Evolutionary conservation across 1,140 invertebrate species (phyloP).

Genomic region (Colletes gigas): DNA sequence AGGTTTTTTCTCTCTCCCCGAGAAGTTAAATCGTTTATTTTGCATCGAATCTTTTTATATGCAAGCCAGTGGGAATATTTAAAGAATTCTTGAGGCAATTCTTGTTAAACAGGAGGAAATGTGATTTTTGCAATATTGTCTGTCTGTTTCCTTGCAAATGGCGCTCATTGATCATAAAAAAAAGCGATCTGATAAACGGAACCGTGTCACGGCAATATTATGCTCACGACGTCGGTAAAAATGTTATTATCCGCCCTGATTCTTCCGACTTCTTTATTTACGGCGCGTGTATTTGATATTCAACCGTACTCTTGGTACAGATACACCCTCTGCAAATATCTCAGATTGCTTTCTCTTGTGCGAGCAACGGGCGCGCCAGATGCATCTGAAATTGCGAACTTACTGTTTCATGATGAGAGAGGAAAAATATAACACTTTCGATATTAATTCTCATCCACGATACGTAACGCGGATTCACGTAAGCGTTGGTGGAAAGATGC

Average conservation of each 20-base stretch:
- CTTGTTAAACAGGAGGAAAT: too few relatives aligned
- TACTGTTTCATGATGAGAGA: neutral
- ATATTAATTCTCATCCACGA: too few relatives aligned
- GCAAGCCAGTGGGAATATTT: too few relatives aligned
- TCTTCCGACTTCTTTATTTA: slow-evolving; percentile 17
- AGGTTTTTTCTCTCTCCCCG: too few relatives aligned
- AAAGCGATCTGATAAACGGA: neutral
- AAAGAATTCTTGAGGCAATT: too few relatives aligned
- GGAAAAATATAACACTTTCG: too few relatives aligned
- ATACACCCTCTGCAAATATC: slow-evolving; percentile 5
- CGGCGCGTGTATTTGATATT: neutral
- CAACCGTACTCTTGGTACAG: neutral
- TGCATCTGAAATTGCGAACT: too few relatives aligned
- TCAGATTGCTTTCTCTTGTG: neutral
- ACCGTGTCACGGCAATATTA: neutral
- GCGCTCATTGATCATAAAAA: neutral
- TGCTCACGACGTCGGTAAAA: neutral
- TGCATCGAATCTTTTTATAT: too few relatives aligned
- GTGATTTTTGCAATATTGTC: too few relatives aligned
- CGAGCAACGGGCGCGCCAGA: neutral
- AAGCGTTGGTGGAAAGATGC: too few relatives aligned
- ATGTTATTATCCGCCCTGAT: neutral
- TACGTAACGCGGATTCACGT: too few relatives aligned
- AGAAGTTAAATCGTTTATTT: too few relatives aligned
- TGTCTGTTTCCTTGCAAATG: neutral